These are phyloP conservation scores for Tapera naevia DNA, from an alignment of 2,797 vertebrate genomes.

Conservation along the genomic window DNA sequence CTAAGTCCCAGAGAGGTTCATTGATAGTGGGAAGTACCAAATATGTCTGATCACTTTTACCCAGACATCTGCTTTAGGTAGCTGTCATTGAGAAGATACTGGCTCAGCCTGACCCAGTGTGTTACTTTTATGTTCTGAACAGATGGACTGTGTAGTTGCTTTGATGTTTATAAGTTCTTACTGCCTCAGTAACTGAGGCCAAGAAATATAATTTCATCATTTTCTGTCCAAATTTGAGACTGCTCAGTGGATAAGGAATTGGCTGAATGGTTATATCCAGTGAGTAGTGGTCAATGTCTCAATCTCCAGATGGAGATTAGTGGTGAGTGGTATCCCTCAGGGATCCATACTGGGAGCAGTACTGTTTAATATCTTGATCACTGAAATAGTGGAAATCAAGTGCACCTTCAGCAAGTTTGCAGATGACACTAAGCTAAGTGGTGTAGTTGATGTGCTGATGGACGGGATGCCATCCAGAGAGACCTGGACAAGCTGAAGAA, in stretches of 20 bases:
- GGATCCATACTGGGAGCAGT: fast-evolving
- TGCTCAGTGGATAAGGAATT: background rate
- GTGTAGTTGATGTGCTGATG: no score
- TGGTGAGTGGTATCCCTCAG: no score
- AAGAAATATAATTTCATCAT: background rate
- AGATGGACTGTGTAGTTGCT: background rate
- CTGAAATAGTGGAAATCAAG: background rate
- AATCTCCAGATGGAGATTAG: background rate
- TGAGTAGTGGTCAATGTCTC: background rate
- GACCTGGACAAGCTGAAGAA: no score
- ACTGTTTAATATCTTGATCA: background rate
- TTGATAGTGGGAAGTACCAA: fast-evolving
- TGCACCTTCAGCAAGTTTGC: background rate
- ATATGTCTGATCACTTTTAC: background rate
- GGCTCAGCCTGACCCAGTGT: background rate
- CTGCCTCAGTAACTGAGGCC: background rate
- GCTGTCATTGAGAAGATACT: background rate
- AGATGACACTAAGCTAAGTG: background rate
- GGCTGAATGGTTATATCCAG: background rate
- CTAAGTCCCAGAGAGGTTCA: background rate
- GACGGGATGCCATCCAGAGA: no score
- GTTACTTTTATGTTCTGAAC: background rate
- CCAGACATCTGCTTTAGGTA: background rate
- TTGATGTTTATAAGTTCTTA: background rate
- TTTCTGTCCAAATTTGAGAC: no score